Percentiles rank a stretch among this genome's conserved stretches.
Conservation (phyloP, 2,888 invertebrate species). For the Conus canariensis region DNA sequence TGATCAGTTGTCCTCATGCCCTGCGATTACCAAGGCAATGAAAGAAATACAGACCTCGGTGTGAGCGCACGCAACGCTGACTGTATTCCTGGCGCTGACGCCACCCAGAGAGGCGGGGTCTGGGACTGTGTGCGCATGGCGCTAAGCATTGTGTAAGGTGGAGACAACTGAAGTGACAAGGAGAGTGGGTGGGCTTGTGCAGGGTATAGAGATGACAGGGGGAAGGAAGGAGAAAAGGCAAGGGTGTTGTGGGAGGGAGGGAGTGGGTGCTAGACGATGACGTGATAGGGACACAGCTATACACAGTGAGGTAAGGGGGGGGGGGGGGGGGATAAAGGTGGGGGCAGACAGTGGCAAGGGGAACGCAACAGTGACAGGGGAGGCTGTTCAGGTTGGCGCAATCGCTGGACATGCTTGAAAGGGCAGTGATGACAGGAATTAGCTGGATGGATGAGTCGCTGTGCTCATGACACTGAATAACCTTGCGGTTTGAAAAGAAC, state of each 20-base stretch:
- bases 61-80: background rate
- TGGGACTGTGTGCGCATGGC: background rate
- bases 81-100: conserved; percentile 16
- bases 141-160: background rate
- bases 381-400: too few species aligned
- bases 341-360: too few species aligned
- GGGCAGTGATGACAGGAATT: background rate
- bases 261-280: background rate
- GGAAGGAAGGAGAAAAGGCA: background rate
- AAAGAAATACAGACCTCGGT: background rate
- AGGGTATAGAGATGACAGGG: background rate
- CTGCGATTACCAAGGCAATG: background rate
- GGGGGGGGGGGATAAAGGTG: too few species aligned
- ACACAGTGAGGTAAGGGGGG: too few species aligned
- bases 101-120: background rate
- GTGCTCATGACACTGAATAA: background rate
- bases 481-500: background rate
- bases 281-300: background rate
- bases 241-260: background rate
- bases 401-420: background rate
- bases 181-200: background rate
- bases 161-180: background rate
- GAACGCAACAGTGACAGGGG: too few species aligned
- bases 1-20: background rate
- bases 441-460: background rate